These are phyloP conservation scores for Kryptolebias marmoratus DNA, from an alignment of 2,113 vertebrate genomes.

Conservation along the genomic window DNA sequence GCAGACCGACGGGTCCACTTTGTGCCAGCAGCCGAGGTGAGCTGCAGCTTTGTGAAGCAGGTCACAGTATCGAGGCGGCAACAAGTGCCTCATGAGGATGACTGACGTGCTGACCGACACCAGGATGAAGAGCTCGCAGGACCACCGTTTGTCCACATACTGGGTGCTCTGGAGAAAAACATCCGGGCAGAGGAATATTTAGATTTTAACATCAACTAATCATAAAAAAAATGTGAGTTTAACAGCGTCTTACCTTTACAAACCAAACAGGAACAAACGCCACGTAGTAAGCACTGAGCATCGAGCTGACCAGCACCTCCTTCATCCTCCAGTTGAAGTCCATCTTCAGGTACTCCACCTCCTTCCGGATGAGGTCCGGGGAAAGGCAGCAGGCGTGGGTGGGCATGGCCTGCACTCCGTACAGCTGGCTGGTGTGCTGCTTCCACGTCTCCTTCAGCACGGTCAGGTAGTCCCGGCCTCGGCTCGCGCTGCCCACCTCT, in stretches of 20 bases:
- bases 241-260: conserved; percentile 87
- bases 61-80: conserved; percentile 96
- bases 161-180: conserved; percentile 88
- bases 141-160: conserved; percentile 98
- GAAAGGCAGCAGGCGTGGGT: conserved; percentile 98
- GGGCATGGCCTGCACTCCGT: conserved; percentile 91
- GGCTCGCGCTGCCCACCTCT: conserved; percentile 78
- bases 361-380: conserved; percentile 94
- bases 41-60: conserved; percentile 96
- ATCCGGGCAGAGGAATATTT: not conserved
- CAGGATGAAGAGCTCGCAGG: conserved; percentile 97
- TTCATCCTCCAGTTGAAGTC: conserved; percentile 99
- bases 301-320: conserved; percentile 97
- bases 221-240: not conserved
- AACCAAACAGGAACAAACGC: conserved; percentile 99
- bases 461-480: conserved; percentile 89
- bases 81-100: conserved; percentile 94
- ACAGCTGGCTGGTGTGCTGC: conserved; percentile 93
- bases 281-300: conserved; percentile 98
- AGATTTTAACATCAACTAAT: not conserved
- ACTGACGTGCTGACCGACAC: conserved; percentile 95
- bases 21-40: conserved; percentile 98
- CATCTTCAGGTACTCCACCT: conserved; percentile 97
- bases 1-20: conserved; percentile 95
- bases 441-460: conserved; percentile 96